Evolutionary conservation across 2,113 vertebrate species (phyloP), one percentile per base, ranked within the genome.

Genomic region (Centrocercus urophasianus): DNA sequence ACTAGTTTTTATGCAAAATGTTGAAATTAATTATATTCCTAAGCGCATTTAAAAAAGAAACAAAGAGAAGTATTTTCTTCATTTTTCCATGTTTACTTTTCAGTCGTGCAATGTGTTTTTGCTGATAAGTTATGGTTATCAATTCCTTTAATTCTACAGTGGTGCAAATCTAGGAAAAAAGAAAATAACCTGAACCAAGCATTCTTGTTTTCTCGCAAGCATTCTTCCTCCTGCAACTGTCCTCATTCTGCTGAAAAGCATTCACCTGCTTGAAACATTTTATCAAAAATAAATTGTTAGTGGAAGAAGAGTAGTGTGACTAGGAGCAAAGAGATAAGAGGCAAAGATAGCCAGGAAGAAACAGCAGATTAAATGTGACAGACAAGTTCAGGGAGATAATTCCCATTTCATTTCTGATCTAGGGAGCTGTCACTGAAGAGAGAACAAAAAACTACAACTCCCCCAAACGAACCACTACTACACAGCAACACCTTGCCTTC

Each of bases 321-420:
- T 75, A 36, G 32, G 22, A 73, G 57, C 40, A 67, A 88, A 86
- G 70, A 89, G 70, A 52, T 34, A 84, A 77, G 5, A 48, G 9
- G 81, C 57, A 90, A 93, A 94, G 40, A 92, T 30, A 86, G 12
- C 32, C 17, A 59, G 56, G 30, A 89, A 87, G 20, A 94, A 93
- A 43, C 4, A 56, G 42, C 11, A 42, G 75, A 91, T 83, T 72
- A 63, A 71, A 91, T 42, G 36, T 82, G 83, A 83, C 81, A 82
- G 88, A 57, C 71, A 87, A 89, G 83, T 43, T 89, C 70, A 83
- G 43, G n/a, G 79, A 94, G 93, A 70, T 83, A 85, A 96, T 75
- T 38, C 52, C 56, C 56, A 70, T 86, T 96, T 94, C 73, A 74
- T 87, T 95, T 93, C 80, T 95, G 32, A 92, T 88, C 81, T 45